Percentiles rank a stretch among this genome's conserved stretches.
Conservation (phyloP, 2,797 vertebrate genomes). For the Pangasius sanitwongsei region DNA sequence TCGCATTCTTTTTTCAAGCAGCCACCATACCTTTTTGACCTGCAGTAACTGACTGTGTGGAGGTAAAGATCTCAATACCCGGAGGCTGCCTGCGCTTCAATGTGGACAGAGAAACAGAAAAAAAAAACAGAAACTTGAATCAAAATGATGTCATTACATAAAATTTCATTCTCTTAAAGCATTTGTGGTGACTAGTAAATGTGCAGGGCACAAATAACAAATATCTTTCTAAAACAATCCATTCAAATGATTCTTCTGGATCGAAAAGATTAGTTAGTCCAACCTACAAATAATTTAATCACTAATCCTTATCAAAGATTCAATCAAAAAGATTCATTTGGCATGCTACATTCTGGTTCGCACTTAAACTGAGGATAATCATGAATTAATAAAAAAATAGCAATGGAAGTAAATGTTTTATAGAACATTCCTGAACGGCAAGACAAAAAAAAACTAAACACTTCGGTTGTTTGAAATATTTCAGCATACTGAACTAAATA, state of each 20-base stretch:
- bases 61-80: constrained; percentile 47
- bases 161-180: background rate
- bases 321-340: background rate
- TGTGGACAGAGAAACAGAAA: constrained; percentile 10
- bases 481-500: background rate
- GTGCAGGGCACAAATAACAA: no score
- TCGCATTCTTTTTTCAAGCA: background rate
- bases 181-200: background rate
- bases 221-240: background rate
- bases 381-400: background rate
- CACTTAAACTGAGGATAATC: background rate
- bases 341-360: background rate
- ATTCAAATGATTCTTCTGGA: background rate
- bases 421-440: background rate
- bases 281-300: background rate
- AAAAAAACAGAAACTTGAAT: background rate
- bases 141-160: background rate
- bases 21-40: constrained; percentile 66
- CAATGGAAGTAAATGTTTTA: background rate
- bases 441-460: background rate
- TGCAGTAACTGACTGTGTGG: constrained; percentile 47
- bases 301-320: background rate
- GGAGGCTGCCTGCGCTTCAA: constrained; percentile 61
- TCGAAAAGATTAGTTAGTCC: background rate
- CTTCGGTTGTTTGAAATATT: background rate